Percentiles rank a stretch among this genome's conserved stretches.
These are phyloP conservation scores for Cephalopterus ornatus DNA, from an alignment of 2,113 vertebrate genomes.

Conservation along the genomic window DNA sequence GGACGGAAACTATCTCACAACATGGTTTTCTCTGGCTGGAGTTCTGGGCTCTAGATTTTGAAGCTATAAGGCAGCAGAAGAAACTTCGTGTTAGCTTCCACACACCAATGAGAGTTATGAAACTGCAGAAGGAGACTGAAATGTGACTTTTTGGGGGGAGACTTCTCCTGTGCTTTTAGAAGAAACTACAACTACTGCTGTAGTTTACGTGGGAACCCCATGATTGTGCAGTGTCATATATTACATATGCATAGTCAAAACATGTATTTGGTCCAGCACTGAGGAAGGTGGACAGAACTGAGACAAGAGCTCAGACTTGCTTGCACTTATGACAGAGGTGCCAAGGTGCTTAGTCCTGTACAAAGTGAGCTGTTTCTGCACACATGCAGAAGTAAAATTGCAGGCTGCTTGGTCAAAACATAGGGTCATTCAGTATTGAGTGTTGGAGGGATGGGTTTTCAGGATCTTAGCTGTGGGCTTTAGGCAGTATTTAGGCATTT, in stretches of 20 bases:
- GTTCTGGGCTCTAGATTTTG: not conserved
- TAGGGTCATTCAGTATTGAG: not conserved
- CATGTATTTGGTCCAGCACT: not conserved
- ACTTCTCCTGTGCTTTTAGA: not conserved
- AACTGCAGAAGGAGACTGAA: not conserved
- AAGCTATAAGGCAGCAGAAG: not conserved
- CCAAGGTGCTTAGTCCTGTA: not conserved
- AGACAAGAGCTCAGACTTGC: not conserved
- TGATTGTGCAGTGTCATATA: not conserved
- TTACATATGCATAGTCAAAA: not conserved
- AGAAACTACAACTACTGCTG: not conserved
- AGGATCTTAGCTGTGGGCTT: not conserved
- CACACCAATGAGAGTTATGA: not conserved
- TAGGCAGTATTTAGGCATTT: not conserved
- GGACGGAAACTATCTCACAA: not conserved
- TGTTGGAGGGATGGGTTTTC: not conserved
- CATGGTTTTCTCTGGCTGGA: not conserved
- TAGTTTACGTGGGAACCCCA: not conserved
- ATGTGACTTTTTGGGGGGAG: not conserved
- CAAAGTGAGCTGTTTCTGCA: not conserved
- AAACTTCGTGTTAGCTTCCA: not conserved
- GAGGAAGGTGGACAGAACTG: not conserved
- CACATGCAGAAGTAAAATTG: not conserved
- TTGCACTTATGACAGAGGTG: not conserved
- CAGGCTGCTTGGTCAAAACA: not conserved